These are phyloP conservation scores for Phymastichus coffea DNA, from an alignment of 1,140 invertebrate species.

Conservation along the genomic window DNA sequence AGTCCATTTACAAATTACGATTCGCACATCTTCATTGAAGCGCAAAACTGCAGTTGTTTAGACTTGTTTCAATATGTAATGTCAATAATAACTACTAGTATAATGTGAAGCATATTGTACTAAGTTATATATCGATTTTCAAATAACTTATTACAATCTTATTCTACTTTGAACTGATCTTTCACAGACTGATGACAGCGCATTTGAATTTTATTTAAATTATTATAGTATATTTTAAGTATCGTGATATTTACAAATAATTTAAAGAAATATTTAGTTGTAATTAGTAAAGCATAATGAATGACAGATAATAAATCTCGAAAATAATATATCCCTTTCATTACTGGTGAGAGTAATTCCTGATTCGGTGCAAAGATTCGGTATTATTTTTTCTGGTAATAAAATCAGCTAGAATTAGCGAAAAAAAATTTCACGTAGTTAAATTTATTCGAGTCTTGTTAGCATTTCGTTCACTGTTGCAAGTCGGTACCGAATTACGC, in stretches of 20 bases:
- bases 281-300: slow-evolving; percentile 16
- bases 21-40: no score
- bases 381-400: neutral
- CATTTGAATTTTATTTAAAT: neutral
- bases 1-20: neutral
- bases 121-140: no score
- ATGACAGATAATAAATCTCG: slow-evolving; percentile 20
- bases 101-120: no score
- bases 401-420: neutral
- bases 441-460: neutral
- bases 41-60: no score
- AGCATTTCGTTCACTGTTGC: neutral
- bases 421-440: neutral
- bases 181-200: neutral
- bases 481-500: slow-evolving; percentile 8
- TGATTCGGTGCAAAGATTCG: slow-evolving; percentile 1
- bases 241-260: neutral
- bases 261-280: no score
- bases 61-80: no score
- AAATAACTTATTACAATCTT: neutral
- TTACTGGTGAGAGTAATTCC: neutral
- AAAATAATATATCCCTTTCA: neutral
- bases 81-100: no score
- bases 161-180: neutral
- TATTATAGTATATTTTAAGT: neutral